Base-by-base conservation (phyloP, 1,140 invertebrate species). In the Mylabris phalerata region DNA sequence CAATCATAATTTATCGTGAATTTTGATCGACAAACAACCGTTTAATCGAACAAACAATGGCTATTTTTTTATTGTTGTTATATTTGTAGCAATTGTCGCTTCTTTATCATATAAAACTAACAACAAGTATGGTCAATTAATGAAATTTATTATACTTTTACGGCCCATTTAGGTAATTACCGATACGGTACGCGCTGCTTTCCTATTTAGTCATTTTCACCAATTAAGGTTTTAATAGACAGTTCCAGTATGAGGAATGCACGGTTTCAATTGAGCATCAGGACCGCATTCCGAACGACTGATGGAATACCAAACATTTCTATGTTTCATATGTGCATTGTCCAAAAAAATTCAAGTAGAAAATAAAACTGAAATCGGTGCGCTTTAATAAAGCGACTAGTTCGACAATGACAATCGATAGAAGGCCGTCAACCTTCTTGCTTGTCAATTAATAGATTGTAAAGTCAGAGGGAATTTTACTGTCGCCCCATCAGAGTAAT, bases 91-190 rank as follows among this genome's bases (percentile, higher is more conserved):
- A 54, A 54, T 54, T 54, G 51, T 54, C 39, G 51, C 51, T 54
- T 42, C 51, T 42, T 54, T 54, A 54, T 54, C 46, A 54, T 54
- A 32, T 32, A 32, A 32, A 32, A 19, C 19, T 32, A 32, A 32
- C 32, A 5, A 32, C 32, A 42, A 54, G 27, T 54, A 45, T 45
- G 42, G 51, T 45, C 51, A 54, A 54, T 54, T 54, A 54, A 46
- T 54, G 51, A 54, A 54, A 54, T 54, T 54, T 54, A 54, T 54
- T 32, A 45, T 46, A 44, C 51, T 54, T 54, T 54, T 54, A 54
- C 51, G 51, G 51, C 51, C 51, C 51, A 54, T 54, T 54, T 46
- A 54, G 43, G 43, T 54, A 54, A 54, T 54, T 54, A 45, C 46
- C 51, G 32, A 54, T 54, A 54, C 51, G 39, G 51, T 42, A 54